Conservation (phyloP, 2,888 invertebrate genomes). For the Eupithecia abbreviata region DNA sequence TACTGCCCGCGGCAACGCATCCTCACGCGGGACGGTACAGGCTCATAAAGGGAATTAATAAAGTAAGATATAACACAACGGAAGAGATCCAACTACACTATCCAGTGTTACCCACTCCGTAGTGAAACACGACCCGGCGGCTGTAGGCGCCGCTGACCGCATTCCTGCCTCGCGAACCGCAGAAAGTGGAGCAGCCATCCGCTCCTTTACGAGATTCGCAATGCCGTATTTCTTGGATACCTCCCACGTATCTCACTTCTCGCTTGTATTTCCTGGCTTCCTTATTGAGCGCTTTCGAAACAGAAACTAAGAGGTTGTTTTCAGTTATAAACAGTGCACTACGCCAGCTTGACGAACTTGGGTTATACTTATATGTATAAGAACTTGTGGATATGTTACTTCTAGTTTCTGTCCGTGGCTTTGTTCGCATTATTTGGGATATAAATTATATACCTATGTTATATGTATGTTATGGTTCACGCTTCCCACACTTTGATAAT, state of each 20-base stretch:
- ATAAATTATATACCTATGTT: background rate
- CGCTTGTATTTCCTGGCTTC: constrained; percentile 17
- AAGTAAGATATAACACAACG: background rate
- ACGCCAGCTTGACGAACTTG: background rate
- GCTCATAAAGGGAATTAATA: background rate
- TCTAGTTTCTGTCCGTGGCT: background rate
- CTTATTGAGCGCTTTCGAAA: constrained; percentile 8
- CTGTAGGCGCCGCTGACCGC: constrained; percentile 71
- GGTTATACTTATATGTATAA: background rate
- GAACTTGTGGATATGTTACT: background rate
- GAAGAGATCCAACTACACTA: background rate
- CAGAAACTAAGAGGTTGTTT: background rate
- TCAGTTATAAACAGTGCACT: background rate
- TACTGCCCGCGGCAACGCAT: background rate
- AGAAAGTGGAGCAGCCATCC: constrained; percentile 75
- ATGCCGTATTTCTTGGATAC: constrained; percentile 54
- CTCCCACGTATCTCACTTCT: constrained; percentile 33
- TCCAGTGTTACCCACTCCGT: constrained; percentile 29
- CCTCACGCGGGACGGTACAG: background rate
- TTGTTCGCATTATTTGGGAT: background rate
- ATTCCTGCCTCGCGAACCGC: constrained; percentile 68
- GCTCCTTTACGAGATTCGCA: constrained; percentile 64
- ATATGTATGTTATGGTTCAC: no score
- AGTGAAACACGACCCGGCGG: constrained; percentile 54
- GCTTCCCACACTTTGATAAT: background rate